phyloP scores from a whole-genome alignment of 2,113 vertebrate species.

The Amblyornis subalaris region DNA sequence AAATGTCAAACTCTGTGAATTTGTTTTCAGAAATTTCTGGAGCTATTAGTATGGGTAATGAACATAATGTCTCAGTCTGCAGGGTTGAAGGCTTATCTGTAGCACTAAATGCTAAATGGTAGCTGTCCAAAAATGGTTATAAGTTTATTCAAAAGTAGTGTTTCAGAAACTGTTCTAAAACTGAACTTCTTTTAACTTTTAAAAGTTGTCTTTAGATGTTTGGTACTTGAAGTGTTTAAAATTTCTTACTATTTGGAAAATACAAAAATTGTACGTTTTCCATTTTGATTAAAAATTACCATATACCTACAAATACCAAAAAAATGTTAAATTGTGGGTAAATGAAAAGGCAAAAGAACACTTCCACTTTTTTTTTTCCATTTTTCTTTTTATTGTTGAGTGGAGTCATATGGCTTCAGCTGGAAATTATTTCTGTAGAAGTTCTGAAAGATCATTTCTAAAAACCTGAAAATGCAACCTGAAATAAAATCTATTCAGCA shows the following conservation, averaged over 20 bases:
- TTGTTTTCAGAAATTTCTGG: not conserved
- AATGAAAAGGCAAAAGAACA: not conserved
- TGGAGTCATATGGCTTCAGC: not conserved
- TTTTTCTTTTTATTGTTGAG: not conserved
- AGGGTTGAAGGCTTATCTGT: not conserved
- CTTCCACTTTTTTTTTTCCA: not conserved
- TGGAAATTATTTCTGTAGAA: not conserved
- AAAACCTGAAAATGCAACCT: not conserved
- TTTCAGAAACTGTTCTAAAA: not conserved
- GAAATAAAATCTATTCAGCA: not conserved
- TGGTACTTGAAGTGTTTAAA: not conserved
- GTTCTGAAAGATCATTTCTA: not conserved
- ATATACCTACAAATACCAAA: not conserved
- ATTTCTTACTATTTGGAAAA: not conserved
- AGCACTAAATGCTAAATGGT: not conserved
- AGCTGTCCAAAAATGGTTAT: not conserved
- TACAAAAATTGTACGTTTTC: not conserved
- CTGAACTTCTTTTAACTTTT: not conserved
- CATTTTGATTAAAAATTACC: not conserved
- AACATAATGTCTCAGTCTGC: not conserved
- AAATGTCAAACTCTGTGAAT: slow-evolving; percentile 25
- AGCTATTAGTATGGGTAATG: not conserved
- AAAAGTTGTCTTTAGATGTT: not conserved
- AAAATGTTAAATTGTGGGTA: not conserved
- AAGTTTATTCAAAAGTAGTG: not conserved